Percentiles rank a stretch among this genome's conserved stretches.
Conservation (phyloP, 2,113 vertebrate species). For the Deroptyus accipitrinus region DNA sequence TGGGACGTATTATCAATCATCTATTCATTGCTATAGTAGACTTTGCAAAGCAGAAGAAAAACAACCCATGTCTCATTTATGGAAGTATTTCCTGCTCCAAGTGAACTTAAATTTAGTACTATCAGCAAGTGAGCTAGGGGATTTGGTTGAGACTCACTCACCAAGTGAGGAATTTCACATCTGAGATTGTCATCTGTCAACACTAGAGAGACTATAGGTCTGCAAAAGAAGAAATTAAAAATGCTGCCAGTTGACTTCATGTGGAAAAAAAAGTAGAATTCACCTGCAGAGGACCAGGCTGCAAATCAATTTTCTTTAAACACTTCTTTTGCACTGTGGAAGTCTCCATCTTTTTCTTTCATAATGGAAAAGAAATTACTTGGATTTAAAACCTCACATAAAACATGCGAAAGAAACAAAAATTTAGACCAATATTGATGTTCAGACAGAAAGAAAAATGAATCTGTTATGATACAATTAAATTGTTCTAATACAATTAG, state of each 20-base stretch:
- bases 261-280: not conserved
- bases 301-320: not conserved
- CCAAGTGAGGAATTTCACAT: not conserved
- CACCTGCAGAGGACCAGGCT: not conserved
- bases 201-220: not conserved
- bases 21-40: not conserved
- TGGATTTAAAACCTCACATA: not conserved
- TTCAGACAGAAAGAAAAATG: not conserved
- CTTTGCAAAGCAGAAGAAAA: not conserved
- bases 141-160: not conserved
- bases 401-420: not conserved
- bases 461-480: not conserved
- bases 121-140: not conserved
- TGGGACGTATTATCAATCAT: not conserved
- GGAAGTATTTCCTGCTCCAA: conserved; percentile 7
- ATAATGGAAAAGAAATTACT: not conserved
- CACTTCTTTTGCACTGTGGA: not conserved
- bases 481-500: not conserved
- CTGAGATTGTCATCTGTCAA: not conserved
- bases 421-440: not conserved
- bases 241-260: not conserved
- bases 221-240: not conserved
- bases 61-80: not conserved
- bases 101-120: not conserved
- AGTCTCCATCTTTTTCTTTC: not conserved